These are phyloP conservation scores for Schizopygopsis malacanthus DNA, from an alignment of 2,797 vertebrate genomes.

Conservation along the genomic window DNA sequence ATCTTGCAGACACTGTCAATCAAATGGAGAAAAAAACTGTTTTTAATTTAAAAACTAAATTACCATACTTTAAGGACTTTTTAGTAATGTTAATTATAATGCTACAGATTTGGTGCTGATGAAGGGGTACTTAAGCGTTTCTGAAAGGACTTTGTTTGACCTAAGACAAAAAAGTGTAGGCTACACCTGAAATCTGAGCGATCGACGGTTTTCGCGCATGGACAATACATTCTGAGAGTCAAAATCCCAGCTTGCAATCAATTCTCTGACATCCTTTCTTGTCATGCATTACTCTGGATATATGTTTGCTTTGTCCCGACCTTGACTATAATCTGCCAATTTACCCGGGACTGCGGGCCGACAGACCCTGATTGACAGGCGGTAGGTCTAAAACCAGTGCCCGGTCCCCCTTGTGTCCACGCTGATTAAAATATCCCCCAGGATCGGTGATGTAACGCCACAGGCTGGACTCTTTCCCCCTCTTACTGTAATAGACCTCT, in stretches of 20 bases:
- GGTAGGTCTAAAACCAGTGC: constrained; percentile 16
- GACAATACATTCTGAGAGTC: background rate
- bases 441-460: constrained; percentile 42
- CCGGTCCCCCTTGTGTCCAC: background rate
- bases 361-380: constrained; percentile 12
- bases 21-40: too few relatives aligned
- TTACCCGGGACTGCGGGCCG: background rate
- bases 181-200: background rate
- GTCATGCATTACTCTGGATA: constrained; percentile 12
- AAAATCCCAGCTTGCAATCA: constrained; percentile 14
- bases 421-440: constrained; percentile 46
- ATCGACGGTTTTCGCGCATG: background rate
- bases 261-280: constrained; percentile 18
- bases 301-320: constrained; percentile 5
- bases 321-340: constrained; percentile 33
- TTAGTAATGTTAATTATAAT: too few relatives aligned
- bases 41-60: too few relatives aligned
- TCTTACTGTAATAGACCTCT: constrained; percentile 49
- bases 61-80: too few relatives aligned
- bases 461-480: constrained; percentile 22
- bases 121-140: too few relatives aligned
- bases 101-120: too few relatives aligned
- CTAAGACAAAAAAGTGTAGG: background rate
- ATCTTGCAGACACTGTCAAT: background rate
- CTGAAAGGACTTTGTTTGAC: too few relatives aligned